Evolutionary conservation across 2,113 vertebrate genomes (phyloP), one percentile per base, ranked within the genome.

Genomic region (Copsychus sechellarum): DNA sequence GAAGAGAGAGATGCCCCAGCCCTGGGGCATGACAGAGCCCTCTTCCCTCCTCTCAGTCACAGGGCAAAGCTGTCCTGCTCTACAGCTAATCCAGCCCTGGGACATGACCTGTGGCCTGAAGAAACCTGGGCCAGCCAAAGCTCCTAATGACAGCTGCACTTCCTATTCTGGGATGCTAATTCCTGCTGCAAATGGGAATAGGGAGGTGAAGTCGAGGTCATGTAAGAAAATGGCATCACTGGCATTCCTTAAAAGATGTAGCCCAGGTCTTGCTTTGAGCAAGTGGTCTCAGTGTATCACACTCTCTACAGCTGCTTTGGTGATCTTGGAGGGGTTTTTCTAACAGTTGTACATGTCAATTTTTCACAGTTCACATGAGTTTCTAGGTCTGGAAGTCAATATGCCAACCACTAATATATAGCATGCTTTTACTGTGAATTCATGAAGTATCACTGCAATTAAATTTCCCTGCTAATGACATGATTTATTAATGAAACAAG

Each of bases 401-500:
- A 71, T 73, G 89, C 34, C 91, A 86, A 25, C 77, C 36, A 38
- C 51, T 94, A 92, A 77, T 92, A 92, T 57, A 77, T 56, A 82
- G 65, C 85, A 53, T 24, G 36, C 69, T 88, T 86, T 92, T 92
- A 91, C 43, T 50, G 89, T 72, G 88, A 95, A 92, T 94, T 93
- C 95, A 80, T 95, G 78, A 85, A 92, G 71, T 89, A 91, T 81
- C 79, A 40, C 70, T 58, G 79, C 84, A 92, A 91, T 95, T 93
- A 94, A 93, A 92, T 79, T 96, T 91, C 29, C 29, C 67, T 57
- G 43, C 50, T 95, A 95, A 92, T 95, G 62, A 84, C 73, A 85
- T 81, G 88, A 92, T 88, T 97, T 96, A 95, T 96, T 95, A 91
- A 93, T 90, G 90, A 97, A 91, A 82, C 34, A 90, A 95, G 60